Evolutionary conservation across 2,113 vertebrate species (phyloP), one percentile per base, ranked within the genome.

Genomic region (Gopherus flavomarginatus): DNA sequence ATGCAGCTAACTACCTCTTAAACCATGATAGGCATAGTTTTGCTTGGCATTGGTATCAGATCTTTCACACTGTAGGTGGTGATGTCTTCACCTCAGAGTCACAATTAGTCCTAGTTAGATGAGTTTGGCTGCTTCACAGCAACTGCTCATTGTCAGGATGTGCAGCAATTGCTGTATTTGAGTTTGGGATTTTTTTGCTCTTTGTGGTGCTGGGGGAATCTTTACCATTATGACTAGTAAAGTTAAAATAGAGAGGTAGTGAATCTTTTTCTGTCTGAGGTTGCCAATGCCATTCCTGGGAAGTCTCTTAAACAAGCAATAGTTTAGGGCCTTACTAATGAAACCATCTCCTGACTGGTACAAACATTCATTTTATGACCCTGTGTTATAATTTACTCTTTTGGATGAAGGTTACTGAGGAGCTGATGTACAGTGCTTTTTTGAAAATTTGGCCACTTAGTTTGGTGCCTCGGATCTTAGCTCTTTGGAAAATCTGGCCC

Each of bases 61-160:
- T 90, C 38, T 97, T 97, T 94, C 62, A 84, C 50, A 26, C 83
- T 1, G 5, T 92, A 90, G 92, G 86, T 93, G 0, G 79, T 95
- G 90, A 95, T 72, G 75, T 81, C 44, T 92, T 95, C 77, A 84
- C 81, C 95, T 96, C 93, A 84, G 89, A 90, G 90, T 88, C 92
- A 96, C 31, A 83, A 89, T 87, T 79, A 92, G 79, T 84, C 90
- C 65, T 38, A 10, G 11, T 78, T 27, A 47, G 24, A 47, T 47
- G 5, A 91, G 47, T 24, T 69, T 95, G 96, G 91, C 91, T 85
- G 56, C 89, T 96, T 77, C 95, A 85, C 84, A 87, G 77, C 87
- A 93, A 79, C 91, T 87, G 92, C 92, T 97, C 95, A 91, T 91
- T 96, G 92, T 92, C 91, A 94, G 89, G 90, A 81, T 81, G 75